phyloP scores from a whole-genome alignment of 1,140 invertebrate species.

The Calliphora vicina region DNA sequence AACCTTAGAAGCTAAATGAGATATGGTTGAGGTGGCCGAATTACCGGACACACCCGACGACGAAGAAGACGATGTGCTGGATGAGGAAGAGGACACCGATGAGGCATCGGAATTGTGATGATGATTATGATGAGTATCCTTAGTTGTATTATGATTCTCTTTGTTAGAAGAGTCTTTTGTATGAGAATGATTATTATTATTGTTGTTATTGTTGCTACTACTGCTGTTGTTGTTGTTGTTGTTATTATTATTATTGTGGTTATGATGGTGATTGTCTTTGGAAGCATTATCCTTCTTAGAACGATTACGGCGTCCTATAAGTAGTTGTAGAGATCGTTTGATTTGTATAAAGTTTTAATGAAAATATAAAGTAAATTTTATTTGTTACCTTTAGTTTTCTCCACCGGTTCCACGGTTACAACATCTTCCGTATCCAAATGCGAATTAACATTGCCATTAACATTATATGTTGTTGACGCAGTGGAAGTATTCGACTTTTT shows the following conservation, averaged over 20 bases:
- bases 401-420: slow-evolving; percentile 45
- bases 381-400: slow-evolving; percentile 56
- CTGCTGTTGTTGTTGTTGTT: slow-evolving; percentile 25
- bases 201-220: slow-evolving; percentile 17
- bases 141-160: slow-evolving; percentile 38
- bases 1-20: slow-evolving; percentile 58
- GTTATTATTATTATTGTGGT: slow-evolving; percentile 37
- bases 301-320: slow-evolving; percentile 59
- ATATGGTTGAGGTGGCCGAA: slow-evolving; percentile 49
- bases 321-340: neutral
- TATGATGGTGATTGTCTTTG: slow-evolving; percentile 62
- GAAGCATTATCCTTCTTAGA: slow-evolving; percentile 58
- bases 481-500: slow-evolving; percentile 27
- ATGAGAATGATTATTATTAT: slow-evolving; percentile 30
- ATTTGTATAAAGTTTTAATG: neutral
- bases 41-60: slow-evolving; percentile 42
- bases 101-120: slow-evolving; percentile 36
- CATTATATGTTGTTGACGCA: slow-evolving; percentile 42
- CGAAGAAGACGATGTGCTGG: slow-evolving; percentile 51
- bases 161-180: slow-evolving; percentile 30
- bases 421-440: slow-evolving; percentile 53
- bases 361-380: neutral
- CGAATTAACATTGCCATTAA: slow-evolving; percentile 54
- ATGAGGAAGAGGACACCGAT: slow-evolving; percentile 41
- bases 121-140: slow-evolving; percentile 43